Conservation (phyloP, 2,797 vertebrate genomes). For the Serranus cabrilla region DNA sequence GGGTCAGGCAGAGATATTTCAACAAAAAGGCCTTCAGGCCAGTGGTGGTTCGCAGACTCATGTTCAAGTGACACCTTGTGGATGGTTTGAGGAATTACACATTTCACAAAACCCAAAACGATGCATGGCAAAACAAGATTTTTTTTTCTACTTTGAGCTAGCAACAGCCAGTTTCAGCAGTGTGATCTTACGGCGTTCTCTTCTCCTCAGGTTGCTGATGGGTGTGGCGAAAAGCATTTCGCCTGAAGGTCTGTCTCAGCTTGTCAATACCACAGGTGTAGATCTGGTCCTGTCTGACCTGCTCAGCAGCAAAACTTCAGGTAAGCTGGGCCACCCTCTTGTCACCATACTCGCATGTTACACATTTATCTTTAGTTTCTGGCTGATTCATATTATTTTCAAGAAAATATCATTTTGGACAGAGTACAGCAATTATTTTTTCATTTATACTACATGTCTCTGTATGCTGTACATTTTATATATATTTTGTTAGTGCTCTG, state of each 20-base stretch:
- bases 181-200: not conserved
- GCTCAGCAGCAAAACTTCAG: slow-evolving; percentile 18
- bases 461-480: not conserved
- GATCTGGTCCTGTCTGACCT: slow-evolving; percentile 83
- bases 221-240: slow-evolving; percentile 55
- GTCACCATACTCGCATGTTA: not conserved
- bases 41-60: rapidly evolving
- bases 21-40: not conserved
- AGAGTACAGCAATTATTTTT: not conserved
- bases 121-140: too few species aligned
- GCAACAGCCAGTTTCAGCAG: not conserved
- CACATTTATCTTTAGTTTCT: not conserved
- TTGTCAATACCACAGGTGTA: slow-evolving; percentile 74
- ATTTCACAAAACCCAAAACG: too few species aligned
- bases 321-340: slow-evolving; percentile 20
- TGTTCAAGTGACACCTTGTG: slow-evolving; percentile 58
- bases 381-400: not conserved
- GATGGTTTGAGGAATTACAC: slow-evolving; percentile 4
- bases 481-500: not conserved
- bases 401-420: not conserved
- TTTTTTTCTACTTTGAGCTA: not conserved
- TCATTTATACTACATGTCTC: not conserved
- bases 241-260: slow-evolving; percentile 30
- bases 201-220: slow-evolving; percentile 71
- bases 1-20: not conserved